Evolutionary conservation across 2,888 invertebrate genomes (phyloP), one percentile per base, ranked within the genome.

Genomic region (Tuta absoluta): DNA sequence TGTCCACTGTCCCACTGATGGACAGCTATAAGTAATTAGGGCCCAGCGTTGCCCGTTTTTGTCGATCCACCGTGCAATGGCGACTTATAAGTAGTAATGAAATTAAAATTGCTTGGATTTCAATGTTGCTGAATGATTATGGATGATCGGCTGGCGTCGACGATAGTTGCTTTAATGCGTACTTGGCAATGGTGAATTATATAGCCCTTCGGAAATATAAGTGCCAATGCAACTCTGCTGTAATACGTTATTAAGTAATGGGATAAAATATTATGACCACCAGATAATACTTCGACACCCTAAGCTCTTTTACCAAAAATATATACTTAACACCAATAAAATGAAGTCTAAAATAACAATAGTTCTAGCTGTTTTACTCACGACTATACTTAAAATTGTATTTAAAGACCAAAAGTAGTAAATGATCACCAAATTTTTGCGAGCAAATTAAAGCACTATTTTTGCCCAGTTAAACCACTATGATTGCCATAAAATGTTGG

Each of bases 11-110:
- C 75, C 76, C 71, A 73, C 70, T 79, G 79, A 79, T 72, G 77
- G 78, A 80, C 80, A 73, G 76, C 75, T 77, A 76, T 77, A 79
- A 75, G 75, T 81, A 82, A 81, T 81, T 80, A 82, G 69, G 69
- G 70, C 70, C 73, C 74, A 78, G 74, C 72, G 73, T 69, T 66
- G 70, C 76, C 74, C 69, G 75, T 79, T 79, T 80, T 79, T 80
- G 71, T 66, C 66, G 65, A 48, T 67, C 68, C 65, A 64, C 60
- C 63, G 63, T 60, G 65, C 63, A 63, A 63, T 65, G 33, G 58
- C 63, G 63, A 67, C 65, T 67, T 63, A 67, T 73, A 62, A 66
- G 63, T 73, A 72, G 71, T 71, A 70, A 80, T 75, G 72, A 67
- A 70, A 74, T 76, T 77, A 77, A 67, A 67, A 75, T 73, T 72